These are phyloP conservation scores for Biston betularia DNA, from an alignment of 2,888 invertebrate genomes.

Conservation along the genomic window DNA sequence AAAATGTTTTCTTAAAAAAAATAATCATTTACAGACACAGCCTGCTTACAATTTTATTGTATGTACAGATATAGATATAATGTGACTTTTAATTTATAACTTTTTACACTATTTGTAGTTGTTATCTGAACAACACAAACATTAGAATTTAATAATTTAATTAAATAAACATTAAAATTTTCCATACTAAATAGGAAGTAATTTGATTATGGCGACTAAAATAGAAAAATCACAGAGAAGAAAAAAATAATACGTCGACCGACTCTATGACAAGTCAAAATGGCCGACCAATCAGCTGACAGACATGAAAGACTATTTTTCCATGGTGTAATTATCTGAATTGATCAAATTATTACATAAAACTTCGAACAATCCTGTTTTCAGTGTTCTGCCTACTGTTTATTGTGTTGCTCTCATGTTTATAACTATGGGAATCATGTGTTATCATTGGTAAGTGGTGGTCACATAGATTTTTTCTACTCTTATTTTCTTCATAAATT, in stretches of 20 bases:
- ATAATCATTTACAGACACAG: too few relatives aligned
- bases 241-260: neutral
- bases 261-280: constrained; percentile 38
- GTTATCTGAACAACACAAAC: too few relatives aligned
- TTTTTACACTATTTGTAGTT: too few relatives aligned
- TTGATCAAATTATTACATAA: constrained; percentile 81
- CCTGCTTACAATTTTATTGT: too few relatives aligned
- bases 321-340: constrained; percentile 69
- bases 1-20: too few relatives aligned
- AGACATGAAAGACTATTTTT: constrained; percentile 72
- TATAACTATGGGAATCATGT: constrained; percentile 54
- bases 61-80: too few relatives aligned
- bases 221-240: neutral
- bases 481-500: constrained; percentile 31
- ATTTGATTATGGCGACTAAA: neutral
- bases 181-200: neutral
- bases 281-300: constrained; percentile 80
- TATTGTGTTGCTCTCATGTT: constrained; percentile 43
- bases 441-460: constrained; percentile 48
- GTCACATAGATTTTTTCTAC: constrained; percentile 28
- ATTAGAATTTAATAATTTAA: too few relatives aligned
- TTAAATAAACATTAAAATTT: neutral
- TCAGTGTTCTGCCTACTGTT: constrained; percentile 49
- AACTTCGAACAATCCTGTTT: constrained; percentile 55
- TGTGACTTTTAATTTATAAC: too few relatives aligned